Conservation (phyloP, 1,140 invertebrate species). For the Cydia fagiglandana region DNA sequence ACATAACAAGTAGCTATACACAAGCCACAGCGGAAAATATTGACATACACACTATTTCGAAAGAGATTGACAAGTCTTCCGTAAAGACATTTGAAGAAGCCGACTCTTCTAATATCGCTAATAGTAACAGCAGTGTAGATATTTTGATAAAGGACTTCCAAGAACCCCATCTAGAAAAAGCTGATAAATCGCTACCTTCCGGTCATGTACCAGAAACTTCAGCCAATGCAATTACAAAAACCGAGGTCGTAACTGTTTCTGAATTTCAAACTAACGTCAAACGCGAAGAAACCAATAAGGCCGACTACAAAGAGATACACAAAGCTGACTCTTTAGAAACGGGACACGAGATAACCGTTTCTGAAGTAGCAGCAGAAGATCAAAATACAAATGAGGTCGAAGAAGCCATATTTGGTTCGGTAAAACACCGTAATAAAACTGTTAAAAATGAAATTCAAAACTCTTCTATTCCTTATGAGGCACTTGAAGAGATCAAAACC, state of each 20-base stretch:
- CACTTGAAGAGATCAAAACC: slow-evolving; percentile 60
- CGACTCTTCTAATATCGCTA: not conserved
- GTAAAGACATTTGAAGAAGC: not conserved
- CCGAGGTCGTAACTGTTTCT: not conserved
- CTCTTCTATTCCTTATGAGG: slow-evolving; percentile 55
- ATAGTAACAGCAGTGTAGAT: not conserved
- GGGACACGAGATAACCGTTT: slow-evolving; percentile 15
- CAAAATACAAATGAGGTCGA: slow-evolving; percentile 47
- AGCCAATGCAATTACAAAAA: not conserved
- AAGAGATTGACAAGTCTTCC: not conserved
- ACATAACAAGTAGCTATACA: not conserved
- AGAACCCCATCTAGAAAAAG: not conserved
- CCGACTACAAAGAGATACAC: not conserved
- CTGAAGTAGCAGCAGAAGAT: slow-evolving; percentile 2
- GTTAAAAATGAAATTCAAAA: slow-evolving; percentile 40
- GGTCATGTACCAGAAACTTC: not conserved
- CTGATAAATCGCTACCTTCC: slow-evolving; percentile 4
- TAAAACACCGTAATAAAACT: slow-evolving; percentile 66
- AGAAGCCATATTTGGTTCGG: slow-evolving; percentile 75
- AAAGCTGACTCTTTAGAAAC: not conserved
- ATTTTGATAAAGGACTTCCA: not conserved
- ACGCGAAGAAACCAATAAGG: not conserved
- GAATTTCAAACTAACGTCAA: not conserved
- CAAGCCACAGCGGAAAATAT: not conserved
- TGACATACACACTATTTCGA: not conserved